Base-by-base conservation (phyloP, 2,113 vertebrate genomes). In the Syngnathoides biaculeatus region DNA sequence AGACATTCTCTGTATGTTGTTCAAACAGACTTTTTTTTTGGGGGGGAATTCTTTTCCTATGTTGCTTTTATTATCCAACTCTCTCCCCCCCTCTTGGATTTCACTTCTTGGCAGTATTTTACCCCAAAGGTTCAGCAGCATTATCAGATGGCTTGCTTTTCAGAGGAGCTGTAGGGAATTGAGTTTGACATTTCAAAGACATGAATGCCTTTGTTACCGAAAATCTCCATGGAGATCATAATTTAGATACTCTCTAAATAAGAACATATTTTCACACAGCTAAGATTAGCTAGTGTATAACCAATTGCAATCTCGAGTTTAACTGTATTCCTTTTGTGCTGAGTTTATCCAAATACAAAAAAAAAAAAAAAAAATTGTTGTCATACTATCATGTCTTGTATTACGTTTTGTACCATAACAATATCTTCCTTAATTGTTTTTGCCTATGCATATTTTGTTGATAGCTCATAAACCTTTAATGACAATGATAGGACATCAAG, bases 131-230 rank as follows among this genome's bases (percentile, higher is more conserved):
- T 60, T 61, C n/a, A 13, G 57, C 68, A 48, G 35, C 43, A 68
- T 77, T 80, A 86, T 86, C 81, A 80, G 81, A 87, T 80, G 71
- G 53, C 59, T 78, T 67, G 79, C 83, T 81, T 81, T 71, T 84
- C 79, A 73, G 58, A 50, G 39, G 53, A 79, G 64, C 58, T 76
- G 69, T 48, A 4, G 50, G 62, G 57, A 86, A 84, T 69, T 75
- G 67, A 83, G 73, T 81, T 61, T 27, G 75, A 81, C 45, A 11
- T 88, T 87, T 88, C 77, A 80, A 85, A 86, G 73, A 78, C 30
- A 60, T 78, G 73, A 70, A 59, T 17, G 50, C 73, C 72, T 79
- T 74, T 74, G 60, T 76, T 66, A 63, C 70, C 45, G 58, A 72
- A 81, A 79, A 78, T 69, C 72, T 60, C 77, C 65, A 84, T 67